These are phyloP conservation scores for Coenonympha glycerion DNA, from an alignment of 2,888 invertebrate species.

Conservation along the genomic window DNA sequence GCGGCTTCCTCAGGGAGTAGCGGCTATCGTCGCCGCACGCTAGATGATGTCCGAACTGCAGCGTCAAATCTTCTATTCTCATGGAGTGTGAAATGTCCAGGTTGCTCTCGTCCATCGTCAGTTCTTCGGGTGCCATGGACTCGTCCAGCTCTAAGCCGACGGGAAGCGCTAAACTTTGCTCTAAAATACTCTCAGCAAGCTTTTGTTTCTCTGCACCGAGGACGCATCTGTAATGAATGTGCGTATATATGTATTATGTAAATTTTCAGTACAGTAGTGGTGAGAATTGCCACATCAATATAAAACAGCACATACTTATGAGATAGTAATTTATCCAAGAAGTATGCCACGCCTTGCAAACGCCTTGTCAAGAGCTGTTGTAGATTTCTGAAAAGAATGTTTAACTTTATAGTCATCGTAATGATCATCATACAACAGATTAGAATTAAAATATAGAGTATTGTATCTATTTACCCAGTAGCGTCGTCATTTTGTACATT, in stretches of 20 bases:
- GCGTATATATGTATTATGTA: not conserved
- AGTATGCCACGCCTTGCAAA: slow-evolving; percentile 79
- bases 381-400: slow-evolving; percentile 54
- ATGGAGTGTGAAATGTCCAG: slow-evolving; percentile 63
- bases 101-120: slow-evolving; percentile 66
- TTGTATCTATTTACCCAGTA: slow-evolving; percentile 41
- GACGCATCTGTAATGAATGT: slow-evolving; percentile 53
- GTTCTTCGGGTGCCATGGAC: slow-evolving; percentile 63
- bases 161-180: slow-evolving; percentile 68
- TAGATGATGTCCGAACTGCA: slow-evolving; percentile 68
- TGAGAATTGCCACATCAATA: not conserved
- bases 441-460: too few species aligned
- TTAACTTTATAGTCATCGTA: not conserved
- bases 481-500: slow-evolving; percentile 45
- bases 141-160: slow-evolving; percentile 68
- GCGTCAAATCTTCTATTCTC: slow-evolving; percentile 63
- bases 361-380: slow-evolving; percentile 75
- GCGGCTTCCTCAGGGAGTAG: slow-evolving; percentile 38
- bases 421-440: too few species aligned
- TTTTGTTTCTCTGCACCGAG: slow-evolving; percentile 69
- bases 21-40: slow-evolving; percentile 48
- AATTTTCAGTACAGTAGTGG: not conserved
- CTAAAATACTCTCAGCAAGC: slow-evolving; percentile 66
- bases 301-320: slow-evolving; percentile 70
- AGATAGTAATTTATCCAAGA: slow-evolving; percentile 78